A percentile compares a stretch with the other conserved stretches of the same genome.
Evolutionary conservation across 1,140 invertebrate species (phyloP).

Genomic region (Tetranychus cinnabarinus): DNA sequence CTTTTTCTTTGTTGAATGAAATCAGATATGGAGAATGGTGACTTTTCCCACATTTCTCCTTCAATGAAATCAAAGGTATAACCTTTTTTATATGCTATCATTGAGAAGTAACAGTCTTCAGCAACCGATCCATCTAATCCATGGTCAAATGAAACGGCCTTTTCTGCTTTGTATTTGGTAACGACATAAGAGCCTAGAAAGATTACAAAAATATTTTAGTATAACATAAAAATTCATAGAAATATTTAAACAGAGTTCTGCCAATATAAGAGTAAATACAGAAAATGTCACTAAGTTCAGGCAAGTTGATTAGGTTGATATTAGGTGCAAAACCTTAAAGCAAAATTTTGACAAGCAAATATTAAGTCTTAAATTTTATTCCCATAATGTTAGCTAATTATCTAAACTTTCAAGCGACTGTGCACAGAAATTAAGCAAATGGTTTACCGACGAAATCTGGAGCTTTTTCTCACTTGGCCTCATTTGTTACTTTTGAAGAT

Average conservation of each 20-base stretch:
- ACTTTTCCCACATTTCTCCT: conserved; percentile 37
- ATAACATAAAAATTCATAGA: neutral
- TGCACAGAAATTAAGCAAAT: no score
- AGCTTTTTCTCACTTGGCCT: no score
- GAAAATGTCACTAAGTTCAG: no score
- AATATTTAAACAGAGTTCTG: neutral
- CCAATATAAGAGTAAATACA: no score
- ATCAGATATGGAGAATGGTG: conserved; percentile 78
- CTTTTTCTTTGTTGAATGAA: conserved; percentile 85
- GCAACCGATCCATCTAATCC: conserved; percentile 29
- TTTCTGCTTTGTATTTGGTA: conserved; percentile 24
- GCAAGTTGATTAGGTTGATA: no score
- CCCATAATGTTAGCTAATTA: no score
- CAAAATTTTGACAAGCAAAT: no score
- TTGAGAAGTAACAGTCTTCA: conserved; percentile 31
- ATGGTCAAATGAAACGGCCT: conserved; percentile 27
- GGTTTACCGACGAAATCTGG: no score
- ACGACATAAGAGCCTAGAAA: conserved; percentile 22
- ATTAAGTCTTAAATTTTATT: no score
- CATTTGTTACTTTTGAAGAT: no score
- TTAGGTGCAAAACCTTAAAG: no score
- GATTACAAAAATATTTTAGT: neutral
- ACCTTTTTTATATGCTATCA: conserved; percentile 24
- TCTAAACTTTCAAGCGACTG: no score
- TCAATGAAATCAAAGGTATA: conserved; percentile 26